Evolutionary conservation across 2,888 invertebrate species (phyloP), one percentile per base, ranked within the genome.

Genomic region (Euplagia quadripunctaria): DNA sequence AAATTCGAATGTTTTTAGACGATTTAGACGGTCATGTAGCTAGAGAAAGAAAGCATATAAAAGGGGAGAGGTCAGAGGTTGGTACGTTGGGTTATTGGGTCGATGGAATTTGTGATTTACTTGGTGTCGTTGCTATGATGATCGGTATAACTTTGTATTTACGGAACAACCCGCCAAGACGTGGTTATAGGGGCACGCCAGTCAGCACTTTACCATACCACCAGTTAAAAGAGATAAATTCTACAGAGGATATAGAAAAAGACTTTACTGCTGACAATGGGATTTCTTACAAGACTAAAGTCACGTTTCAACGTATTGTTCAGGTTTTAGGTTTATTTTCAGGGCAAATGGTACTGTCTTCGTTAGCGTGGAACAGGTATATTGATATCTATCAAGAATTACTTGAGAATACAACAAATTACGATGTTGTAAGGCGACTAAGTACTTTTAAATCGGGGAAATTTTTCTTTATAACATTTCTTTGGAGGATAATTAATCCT

Each of bases 21-120:
- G 98, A 98, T 86, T 92, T 99, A 77, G 99, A 99, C 86, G 99
- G 99, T 0, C 98, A 98, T 86, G 98, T 99, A 4, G 98, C 98
- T 0, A 96, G 98, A 76, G 97, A 97, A 46, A 96, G 97, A 72
- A 97, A 97, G 85, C 96, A 98, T 87, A 97, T 98, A 49, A 96
- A 97, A 77, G 98, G 98, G 0, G 98, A 98, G 90, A 96, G 97
- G 43, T 98, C 98, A 0, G 98, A 98, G 88, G 97, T 98, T n/a
- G 98, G 98, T 0, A 97, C 97, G 0, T 88, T 97, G 0, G 98
- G 98, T 0, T 98, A 98, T 87, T 97, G 97, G 92, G 97, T 98
- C 2, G 98, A 98, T 85, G 98, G 98, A 0, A 91, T 98, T 6
- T 98, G 98, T 85, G 98, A 98, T 93, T 97, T 97, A 0, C 87